phyloP scores from a whole-genome alignment of 2,113 vertebrate genomes.

The Chionomys nivalis region DNA sequence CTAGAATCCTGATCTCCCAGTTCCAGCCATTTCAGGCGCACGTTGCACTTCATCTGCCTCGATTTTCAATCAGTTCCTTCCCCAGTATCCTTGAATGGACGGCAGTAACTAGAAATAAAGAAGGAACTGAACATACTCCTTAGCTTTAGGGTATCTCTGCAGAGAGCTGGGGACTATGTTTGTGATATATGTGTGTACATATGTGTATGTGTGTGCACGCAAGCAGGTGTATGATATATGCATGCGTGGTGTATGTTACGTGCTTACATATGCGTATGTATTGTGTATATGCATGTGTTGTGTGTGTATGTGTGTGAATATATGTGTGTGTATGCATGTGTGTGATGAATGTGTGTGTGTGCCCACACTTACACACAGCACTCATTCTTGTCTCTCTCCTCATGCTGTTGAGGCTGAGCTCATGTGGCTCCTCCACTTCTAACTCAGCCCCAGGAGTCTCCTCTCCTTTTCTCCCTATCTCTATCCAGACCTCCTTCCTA shows the following conservation, averaged over 20 bases:
- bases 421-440: not conserved
- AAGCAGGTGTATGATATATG: not conserved
- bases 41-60: not conserved
- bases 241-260: not conserved
- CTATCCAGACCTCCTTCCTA: not conserved
- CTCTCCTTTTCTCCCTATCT: not conserved
- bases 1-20: not conserved
- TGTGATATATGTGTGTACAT: not conserved
- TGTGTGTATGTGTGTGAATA: not conserved
- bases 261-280: not conserved
- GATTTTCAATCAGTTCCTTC: not conserved
- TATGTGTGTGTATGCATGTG: not conserved
- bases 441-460: not conserved
- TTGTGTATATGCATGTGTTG: not conserved
- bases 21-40: not conserved
- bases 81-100: not conserved
- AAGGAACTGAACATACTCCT: rapidly evolving
- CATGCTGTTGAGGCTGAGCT: not conserved
- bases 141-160: not conserved
- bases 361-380: too few relatives aligned
- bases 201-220: not conserved
- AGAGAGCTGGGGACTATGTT: not conserved
- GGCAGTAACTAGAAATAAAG: not conserved
- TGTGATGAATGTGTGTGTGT: not conserved
- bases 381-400: not conserved